These are phyloP conservation scores for Cacatua alba DNA, from an alignment of 2,113 vertebrate genomes.

Conservation along the genomic window DNA sequence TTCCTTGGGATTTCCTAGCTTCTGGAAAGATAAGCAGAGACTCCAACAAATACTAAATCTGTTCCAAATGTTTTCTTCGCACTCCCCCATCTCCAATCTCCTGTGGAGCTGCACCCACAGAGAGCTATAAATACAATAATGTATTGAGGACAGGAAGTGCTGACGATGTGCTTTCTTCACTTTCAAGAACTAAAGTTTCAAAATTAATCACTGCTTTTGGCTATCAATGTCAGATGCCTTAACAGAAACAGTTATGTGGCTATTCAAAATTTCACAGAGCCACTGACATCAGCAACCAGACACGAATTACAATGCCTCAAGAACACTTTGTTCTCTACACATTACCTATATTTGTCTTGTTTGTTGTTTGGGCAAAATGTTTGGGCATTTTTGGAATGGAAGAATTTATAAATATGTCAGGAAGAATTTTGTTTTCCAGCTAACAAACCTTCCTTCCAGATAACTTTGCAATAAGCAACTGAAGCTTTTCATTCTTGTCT, in stretches of 20 bases:
- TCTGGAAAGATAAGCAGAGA: not conserved
- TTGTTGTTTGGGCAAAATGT: not conserved
- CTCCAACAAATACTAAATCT: not conserved
- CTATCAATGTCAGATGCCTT: not conserved
- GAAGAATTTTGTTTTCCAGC: not conserved
- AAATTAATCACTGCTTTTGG: not conserved
- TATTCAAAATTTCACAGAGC: not conserved
- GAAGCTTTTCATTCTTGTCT: not conserved
- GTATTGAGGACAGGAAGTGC: slow-evolving; percentile 19
- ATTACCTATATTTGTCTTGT: not conserved
- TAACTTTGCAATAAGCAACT: not conserved
- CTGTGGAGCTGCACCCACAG: not conserved
- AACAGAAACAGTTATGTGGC: not conserved
- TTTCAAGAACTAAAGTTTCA: not conserved
- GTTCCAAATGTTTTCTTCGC: slow-evolving; percentile 36
- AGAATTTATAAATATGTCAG: not conserved
- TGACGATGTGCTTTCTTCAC: not conserved
- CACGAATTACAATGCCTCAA: not conserved
- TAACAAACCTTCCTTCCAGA: not conserved
- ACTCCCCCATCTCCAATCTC: not conserved
- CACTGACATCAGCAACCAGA: not conserved
- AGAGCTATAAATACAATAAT: slow-evolving; percentile 9
- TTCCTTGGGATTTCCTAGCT: not conserved
- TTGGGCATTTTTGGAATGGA: not conserved
- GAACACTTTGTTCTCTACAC: not conserved